A percentile compares a stretch with the other conserved stretches of the same genome.
Evolutionary conservation across 2,888 invertebrate species (phyloP).

Genomic region (Ochropleura plecta): DNA sequence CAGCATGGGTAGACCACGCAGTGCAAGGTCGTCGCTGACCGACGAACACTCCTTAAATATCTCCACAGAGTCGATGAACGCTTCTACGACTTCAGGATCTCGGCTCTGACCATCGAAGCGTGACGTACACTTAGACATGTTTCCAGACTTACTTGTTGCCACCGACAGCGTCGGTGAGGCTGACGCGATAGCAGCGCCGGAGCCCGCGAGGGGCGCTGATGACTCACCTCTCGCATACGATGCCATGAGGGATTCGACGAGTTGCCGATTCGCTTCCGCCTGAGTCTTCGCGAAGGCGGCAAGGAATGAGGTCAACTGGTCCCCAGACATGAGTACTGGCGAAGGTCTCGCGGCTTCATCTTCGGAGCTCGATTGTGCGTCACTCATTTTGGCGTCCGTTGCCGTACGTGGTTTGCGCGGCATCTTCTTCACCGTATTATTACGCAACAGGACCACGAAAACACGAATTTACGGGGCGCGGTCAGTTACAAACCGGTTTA

Average conservation of each 20-base stretch:
- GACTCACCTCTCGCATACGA: conserved; percentile 14
- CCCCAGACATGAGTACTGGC: conserved; percentile 10
- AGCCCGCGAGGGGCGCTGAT: neutral
- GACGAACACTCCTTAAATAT: conserved; percentile 48
- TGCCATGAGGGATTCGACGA: conserved; percentile 37
- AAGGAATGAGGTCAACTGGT: conserved; percentile 14
- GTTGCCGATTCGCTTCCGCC: conserved; percentile 42
- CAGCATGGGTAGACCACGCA: conserved; percentile 58
- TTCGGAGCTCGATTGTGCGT: neutral
- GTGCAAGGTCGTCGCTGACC: conserved; percentile 52
- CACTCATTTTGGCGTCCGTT: neutral
- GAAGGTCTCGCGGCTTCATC: neutral
- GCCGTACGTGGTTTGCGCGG: neutral
- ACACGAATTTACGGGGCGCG: neutral
- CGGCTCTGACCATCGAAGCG: conserved; percentile 37
- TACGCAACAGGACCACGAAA: neutral
- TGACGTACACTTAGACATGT: conserved; percentile 19
- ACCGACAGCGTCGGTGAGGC: conserved; percentile 11
- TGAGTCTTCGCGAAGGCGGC: conserved; percentile 43
- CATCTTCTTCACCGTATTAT: neutral
- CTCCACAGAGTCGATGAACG: conserved; percentile 49
- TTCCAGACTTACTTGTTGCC: conserved; percentile 1
- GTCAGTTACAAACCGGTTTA: neutral
- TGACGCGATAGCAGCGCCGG: neutral
- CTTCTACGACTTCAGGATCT: conserved; percentile 44